A percentile compares a stretch with the other conserved stretches of the same genome.
Evolutionary conservation across 2,113 vertebrate species (phyloP).

Genomic region (Loxodonta africana): DNA sequence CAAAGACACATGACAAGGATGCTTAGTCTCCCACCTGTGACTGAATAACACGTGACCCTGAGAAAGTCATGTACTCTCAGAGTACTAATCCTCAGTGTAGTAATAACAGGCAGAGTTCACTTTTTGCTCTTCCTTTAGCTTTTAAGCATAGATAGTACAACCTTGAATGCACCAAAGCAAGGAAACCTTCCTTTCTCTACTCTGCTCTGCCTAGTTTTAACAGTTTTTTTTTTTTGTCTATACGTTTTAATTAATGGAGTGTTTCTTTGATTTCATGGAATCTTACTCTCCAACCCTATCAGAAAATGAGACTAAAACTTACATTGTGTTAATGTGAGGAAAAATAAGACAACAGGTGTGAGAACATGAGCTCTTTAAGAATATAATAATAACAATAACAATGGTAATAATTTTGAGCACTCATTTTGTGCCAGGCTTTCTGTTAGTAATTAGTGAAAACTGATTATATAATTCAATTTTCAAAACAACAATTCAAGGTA

Average conservation of each 20-base stretch:
- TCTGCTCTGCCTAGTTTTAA: neutral
- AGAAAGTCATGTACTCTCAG: neutral
- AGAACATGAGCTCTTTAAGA: neutral
- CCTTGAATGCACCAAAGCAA: neutral
- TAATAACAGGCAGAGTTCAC: too few relatives aligned
- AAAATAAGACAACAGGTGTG: neutral
- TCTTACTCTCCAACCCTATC: neutral
- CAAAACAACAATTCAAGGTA: neutral
- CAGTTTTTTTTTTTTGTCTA: neutral
- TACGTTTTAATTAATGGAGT: neutral
- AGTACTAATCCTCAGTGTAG: too few relatives aligned
- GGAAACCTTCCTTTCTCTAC: neutral
- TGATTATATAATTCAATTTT: neutral
- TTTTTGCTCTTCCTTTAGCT: neutral
- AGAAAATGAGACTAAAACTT: neutral
- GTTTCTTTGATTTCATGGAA: conserved; percentile 27
- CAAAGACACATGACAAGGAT: neutral
- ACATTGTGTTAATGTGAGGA: neutral
- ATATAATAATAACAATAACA: neutral
- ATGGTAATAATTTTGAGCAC: neutral
- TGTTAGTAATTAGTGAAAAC: neutral
- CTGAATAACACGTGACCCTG: neutral
- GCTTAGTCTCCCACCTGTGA: neutral
- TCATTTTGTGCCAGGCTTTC: neutral
- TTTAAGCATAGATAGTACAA: neutral